These are phyloP conservation scores for Excalfactoria chinensis DNA, from an alignment of 2,113 vertebrate species.

Conservation along the genomic window DNA sequence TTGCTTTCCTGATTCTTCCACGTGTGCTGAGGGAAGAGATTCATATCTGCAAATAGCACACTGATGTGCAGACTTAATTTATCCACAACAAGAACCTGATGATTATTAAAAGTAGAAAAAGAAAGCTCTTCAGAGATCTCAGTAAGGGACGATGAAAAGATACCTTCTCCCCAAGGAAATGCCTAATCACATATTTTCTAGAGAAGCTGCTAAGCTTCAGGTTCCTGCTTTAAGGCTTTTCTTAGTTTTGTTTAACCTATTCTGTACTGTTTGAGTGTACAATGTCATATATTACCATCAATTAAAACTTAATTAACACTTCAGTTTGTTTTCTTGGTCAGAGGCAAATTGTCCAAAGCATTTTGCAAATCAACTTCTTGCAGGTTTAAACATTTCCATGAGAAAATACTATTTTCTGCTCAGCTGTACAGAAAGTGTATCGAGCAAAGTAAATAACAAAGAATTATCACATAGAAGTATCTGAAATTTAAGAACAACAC, in stretches of 20 bases:
- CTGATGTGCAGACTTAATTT: not conserved
- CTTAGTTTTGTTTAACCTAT: not conserved
- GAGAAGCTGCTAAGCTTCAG: not conserved
- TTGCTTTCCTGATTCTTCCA: not conserved
- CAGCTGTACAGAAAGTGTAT: not conserved
- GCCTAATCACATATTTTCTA: not conserved
- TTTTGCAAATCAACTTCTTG: not conserved
- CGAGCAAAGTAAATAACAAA: not conserved
- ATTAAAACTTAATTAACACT: not conserved
- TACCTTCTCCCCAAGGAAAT: not conserved
- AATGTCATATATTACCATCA: not conserved
- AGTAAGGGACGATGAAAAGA: not conserved
- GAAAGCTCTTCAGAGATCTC: not conserved
- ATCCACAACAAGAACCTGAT: not conserved
- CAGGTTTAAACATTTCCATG: not conserved
- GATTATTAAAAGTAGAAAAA: not conserved
- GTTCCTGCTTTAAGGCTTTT: not conserved
- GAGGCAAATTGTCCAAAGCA: not conserved
- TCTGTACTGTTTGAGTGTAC: not conserved
- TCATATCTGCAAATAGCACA: not conserved
- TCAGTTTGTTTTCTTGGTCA: not conserved
- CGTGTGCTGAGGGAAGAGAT: not conserved
- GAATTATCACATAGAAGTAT: not conserved
- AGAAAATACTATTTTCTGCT: not conserved
- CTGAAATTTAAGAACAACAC: not conserved